Conservation (phyloP, 2,797 vertebrate genomes). For the Lutjanus campechanus region DNA sequence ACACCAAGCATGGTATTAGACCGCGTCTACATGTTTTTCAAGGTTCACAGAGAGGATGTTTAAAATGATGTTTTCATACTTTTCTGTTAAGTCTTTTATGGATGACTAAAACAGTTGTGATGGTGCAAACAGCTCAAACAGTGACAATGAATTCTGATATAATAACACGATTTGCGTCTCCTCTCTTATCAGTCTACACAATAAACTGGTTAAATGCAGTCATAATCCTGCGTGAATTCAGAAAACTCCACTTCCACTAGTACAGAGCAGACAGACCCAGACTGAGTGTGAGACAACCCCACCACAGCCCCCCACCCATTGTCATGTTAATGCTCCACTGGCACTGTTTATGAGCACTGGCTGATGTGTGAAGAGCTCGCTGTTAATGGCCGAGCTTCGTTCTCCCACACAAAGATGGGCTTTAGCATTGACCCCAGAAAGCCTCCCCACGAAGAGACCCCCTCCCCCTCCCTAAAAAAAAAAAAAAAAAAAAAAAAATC, state of each 20-base stretch:
- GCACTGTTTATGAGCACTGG: slow-evolving; percentile 81
- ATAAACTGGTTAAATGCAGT: slow-evolving; percentile 38
- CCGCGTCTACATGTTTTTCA: neutral
- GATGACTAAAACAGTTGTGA: neutral
- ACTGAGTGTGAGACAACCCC: slow-evolving; percentile 66
- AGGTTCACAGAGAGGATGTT: neutral
- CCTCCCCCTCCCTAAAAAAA: neutral
- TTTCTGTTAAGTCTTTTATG: neutral
- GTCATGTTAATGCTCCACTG: slow-evolving; percentile 87
- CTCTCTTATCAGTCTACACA: slow-evolving; percentile 1
- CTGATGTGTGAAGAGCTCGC: slow-evolving; percentile 84
- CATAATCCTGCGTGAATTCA: slow-evolving; percentile 45
- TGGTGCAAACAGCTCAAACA: neutral
- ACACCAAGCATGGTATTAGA: neutral
- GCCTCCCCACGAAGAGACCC: slow-evolving; percentile 73
- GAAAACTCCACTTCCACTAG: slow-evolving; percentile 56
- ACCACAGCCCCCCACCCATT: slow-evolving; percentile 71
- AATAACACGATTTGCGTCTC: neutral
- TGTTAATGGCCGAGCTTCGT: slow-evolving; percentile 80
- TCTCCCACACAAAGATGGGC: slow-evolving; percentile 84
- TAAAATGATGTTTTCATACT: neutral
- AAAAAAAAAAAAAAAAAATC: slow-evolving; percentile 31
- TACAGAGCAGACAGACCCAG: slow-evolving; percentile 66
- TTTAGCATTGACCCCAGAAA: slow-evolving; percentile 84
- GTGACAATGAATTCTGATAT: slow-evolving; percentile 1